Evolutionary conservation across 2,113 vertebrate genomes (phyloP), one percentile per base, ranked within the genome.

Genomic region (Malurus cyaneus): DNA sequence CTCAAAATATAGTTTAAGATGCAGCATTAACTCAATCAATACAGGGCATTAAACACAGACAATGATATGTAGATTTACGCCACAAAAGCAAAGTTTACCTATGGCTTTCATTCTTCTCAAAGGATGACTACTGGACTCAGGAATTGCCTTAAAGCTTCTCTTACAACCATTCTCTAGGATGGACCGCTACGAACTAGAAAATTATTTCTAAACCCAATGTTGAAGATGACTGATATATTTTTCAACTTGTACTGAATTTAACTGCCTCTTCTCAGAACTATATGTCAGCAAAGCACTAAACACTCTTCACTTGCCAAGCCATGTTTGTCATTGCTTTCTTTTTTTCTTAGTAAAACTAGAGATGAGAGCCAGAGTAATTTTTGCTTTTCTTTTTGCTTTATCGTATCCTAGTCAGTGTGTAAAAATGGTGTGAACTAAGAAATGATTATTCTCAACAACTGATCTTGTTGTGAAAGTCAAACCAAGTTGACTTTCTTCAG

Each of bases 1-100:
- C 92, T 93, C 65, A 85, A 97, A 95, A 96, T 61, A 78, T 8
- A 76, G 67, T 86, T 92, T 54, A 89, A 83, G 71, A 93, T 86
- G 92, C 94, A 96, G 93, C 96, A 95, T 95, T 77, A 95, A 97
- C 76, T 90, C 74, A 87, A 77, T 85, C 66, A 85, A 94, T 86
- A 94, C 79, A 95, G 84, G 84, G 93, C 86, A 90, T 77, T 80
- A 91, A 93, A 95, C 80, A 71, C 44, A 91, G 69, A 96, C 50
- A 84, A 81, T 19, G 20, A 76, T 31, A 50, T 13, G 57, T n/a
- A 64, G 47, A 62, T 84, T 73, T 82, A 77, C 3, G 6, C 59
- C 62, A 95, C 21, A 53, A 57, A 78, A 77, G 49, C 50, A 29
- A 84, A 66, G 16, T 86, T 86, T 41, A 79, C 50, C 71, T 94